A percentile compares a stretch with the other conserved stretches of the same genome.
Conservation (phyloP, 1,140 invertebrate species). For the Drosophila takahashii region DNA sequence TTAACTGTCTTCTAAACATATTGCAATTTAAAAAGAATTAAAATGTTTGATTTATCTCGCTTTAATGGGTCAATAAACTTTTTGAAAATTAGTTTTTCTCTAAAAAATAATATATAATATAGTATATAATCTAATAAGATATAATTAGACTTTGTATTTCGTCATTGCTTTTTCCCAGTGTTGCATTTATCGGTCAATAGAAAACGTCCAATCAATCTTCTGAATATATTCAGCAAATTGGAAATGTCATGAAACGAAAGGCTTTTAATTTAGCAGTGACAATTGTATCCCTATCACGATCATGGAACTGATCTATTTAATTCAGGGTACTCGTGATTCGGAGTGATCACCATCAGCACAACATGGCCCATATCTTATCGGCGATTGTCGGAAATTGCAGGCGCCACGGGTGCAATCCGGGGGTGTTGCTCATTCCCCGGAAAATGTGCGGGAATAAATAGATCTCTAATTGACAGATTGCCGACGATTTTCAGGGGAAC, state of each 20-base stretch:
- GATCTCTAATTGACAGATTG: constrained; percentile 34
- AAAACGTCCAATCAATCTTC: constrained; percentile 13
- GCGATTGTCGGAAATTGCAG: constrained; percentile 25
- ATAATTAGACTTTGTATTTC: too few species aligned
- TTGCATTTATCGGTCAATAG: background rate
- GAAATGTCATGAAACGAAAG: constrained; percentile 7
- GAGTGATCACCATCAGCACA: background rate
- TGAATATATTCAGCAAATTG: constrained; percentile 3
- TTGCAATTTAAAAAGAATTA: background rate
- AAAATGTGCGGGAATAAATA: constrained; percentile 8
- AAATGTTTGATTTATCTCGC: background rate
- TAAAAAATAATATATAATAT: too few species aligned
- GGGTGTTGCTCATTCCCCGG: background rate
- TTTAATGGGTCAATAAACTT: background rate
- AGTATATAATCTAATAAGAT: too few species aligned
- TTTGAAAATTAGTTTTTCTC: too few species aligned
- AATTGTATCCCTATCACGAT: background rate
- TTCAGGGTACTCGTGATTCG: constrained; percentile 26
- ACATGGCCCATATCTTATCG: constrained; percentile 19
- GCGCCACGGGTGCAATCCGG: constrained; percentile 11
- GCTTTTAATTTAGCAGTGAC: background rate
- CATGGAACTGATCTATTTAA: constrained; percentile 2
- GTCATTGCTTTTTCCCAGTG: background rate
- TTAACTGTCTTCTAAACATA: background rate
- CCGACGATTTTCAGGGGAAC: constrained; percentile 47